These are phyloP conservation scores for Sebastes kiyomatsui DNA, from an alignment of 2,797 vertebrate species.

Conservation along the genomic window DNA sequence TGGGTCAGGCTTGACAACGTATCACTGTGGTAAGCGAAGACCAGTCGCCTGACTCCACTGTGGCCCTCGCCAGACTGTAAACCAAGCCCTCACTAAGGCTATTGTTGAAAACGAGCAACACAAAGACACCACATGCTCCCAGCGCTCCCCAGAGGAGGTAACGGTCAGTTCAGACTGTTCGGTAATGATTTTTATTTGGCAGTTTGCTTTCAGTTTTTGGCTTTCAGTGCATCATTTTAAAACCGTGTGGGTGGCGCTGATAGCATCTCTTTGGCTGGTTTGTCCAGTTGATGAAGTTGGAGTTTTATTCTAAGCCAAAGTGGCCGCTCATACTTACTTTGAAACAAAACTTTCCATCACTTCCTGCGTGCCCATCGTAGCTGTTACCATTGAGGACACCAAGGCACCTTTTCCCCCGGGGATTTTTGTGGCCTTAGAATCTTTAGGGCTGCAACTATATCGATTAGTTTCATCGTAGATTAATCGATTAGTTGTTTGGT, in stretches of 20 bases:
- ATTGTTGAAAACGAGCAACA: slow-evolving; percentile 66
- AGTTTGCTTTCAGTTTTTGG: neutral
- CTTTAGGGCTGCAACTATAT: too few relatives aligned
- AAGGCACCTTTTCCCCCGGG: too few relatives aligned
- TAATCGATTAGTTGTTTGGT: too few relatives aligned
- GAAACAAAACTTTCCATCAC: neutral
- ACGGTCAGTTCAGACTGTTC: neutral
- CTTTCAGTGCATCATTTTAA: neutral
- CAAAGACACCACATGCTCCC: slow-evolving; percentile 58
- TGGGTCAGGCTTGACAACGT: slow-evolving; percentile 60
- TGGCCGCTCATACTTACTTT: neutral
- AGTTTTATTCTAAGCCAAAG: neutral
- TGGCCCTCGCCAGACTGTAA: slow-evolving; percentile 61
- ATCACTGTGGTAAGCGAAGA: slow-evolving; percentile 61
- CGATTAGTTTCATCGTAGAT: too few relatives aligned
- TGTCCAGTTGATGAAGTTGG: neutral
- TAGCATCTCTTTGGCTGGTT: neutral
- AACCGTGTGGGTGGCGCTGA: neutral
- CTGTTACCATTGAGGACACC: neutral
- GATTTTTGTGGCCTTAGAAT: neutral
- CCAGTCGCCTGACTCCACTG: slow-evolving; percentile 46
- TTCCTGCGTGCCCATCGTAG: neutral
- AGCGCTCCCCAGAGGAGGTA: slow-evolving; percentile 11
- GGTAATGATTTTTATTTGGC: neutral
- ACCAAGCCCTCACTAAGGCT: slow-evolving; percentile 62